Evolutionary conservation across 2,888 invertebrate species (phyloP).

Genomic region (Drosophila barbarae): DNA sequence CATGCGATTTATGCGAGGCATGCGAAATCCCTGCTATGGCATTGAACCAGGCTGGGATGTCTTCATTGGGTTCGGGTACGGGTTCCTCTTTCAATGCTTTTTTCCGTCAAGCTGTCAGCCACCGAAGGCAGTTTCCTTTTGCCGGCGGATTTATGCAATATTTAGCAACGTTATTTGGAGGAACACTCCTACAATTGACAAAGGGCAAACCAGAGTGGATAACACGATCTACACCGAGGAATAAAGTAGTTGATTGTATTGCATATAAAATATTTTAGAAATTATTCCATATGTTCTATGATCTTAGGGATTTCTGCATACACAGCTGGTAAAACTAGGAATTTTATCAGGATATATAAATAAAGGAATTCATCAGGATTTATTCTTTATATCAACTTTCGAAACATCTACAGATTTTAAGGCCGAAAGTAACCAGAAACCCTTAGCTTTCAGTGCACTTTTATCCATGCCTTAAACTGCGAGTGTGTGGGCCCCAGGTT

Average conservation of each 20-base stretch:
- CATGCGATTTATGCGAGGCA: conserved; percentile 60
- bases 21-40: conserved; percentile 42
- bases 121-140: conserved; percentile 22
- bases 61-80: conserved; percentile 8
- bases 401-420: background rate
- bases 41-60: conserved; percentile 55
- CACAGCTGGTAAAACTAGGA: background rate
- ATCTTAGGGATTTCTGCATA: background rate
- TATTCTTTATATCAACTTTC: background rate
- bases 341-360: background rate
- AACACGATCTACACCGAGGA: background rate
- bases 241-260: background rate
- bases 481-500: conserved; percentile 55
- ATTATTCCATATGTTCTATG: background rate
- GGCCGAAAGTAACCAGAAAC: background rate
- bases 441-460: conserved; percentile 6
- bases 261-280: background rate
- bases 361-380: background rate
- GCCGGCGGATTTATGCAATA: conserved; percentile 19
- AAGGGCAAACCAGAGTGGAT: background rate
- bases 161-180: conserved; percentile 14
- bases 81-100: background rate
- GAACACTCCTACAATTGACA: conserved; percentile 29
- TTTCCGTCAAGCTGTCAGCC: conserved; percentile 12
- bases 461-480: conserved; percentile 30